Percentiles rank a stretch among this genome's conserved stretches.
Evolutionary conservation across 2,113 vertebrate species (phyloP).

Genomic region (Antechinus flavipes): DNA sequence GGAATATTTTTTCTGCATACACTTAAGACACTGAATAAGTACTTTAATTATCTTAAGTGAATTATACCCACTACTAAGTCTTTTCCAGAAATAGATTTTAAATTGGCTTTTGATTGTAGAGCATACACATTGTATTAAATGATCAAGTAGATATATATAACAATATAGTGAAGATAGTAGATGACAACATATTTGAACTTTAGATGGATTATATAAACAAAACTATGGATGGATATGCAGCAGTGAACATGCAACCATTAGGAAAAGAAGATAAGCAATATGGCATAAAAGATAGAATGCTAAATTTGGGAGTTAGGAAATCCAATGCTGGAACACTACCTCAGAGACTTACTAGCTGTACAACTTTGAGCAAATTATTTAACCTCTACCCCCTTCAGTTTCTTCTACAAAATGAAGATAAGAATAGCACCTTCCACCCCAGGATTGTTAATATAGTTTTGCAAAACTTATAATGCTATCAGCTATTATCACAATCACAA

Average conservation of each 20-base stretch:
- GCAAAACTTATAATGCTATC: not conserved
- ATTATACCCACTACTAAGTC: not conserved
- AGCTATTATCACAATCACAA: not conserved
- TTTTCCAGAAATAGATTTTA: constrained; percentile 22
- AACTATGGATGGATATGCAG: not conserved
- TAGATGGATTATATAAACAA: constrained; percentile 33
- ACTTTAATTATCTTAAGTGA: constrained; percentile 19
- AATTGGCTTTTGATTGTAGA: constrained; percentile 5
- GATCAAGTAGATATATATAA: not conserved
- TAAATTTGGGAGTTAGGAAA: not conserved
- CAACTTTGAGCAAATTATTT: not conserved
- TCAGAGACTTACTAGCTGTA: not conserved
- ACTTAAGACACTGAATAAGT: not conserved
- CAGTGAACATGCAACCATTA: not conserved
- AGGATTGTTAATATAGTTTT: not conserved
- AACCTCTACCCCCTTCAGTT: too few relatives aligned
- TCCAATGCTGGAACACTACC: not conserved
- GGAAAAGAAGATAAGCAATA: constrained; percentile 6
- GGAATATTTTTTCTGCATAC: constrained; percentile 29
- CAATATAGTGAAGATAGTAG: not conserved
- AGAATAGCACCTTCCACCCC: not conserved
- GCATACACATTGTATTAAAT: not conserved
- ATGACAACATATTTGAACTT: constrained; percentile 41
- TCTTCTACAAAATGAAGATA: not conserved
- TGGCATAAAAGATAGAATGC: not conserved